A percentile compares a stretch with the other conserved stretches of the same genome.
Conservation (phyloP, 1,140 invertebrate genomes). For the Laodelphax striatellus region DNA sequence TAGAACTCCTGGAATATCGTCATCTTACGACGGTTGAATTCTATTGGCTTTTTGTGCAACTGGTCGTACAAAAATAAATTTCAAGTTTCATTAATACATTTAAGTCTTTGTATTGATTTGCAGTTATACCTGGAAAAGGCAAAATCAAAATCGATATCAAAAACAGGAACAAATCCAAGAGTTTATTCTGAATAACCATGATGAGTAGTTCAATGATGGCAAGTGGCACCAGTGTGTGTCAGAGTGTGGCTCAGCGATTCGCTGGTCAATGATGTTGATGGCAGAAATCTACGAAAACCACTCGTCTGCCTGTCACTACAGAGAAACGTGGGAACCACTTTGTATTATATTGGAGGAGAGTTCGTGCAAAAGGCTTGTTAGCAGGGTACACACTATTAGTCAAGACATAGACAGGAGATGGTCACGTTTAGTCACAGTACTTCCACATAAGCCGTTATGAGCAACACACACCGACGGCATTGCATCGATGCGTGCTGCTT, state of each 20-base stretch:
- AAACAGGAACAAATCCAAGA: slow-evolving; percentile 47
- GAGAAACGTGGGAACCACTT: slow-evolving; percentile 58
- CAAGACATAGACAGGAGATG: too few species aligned
- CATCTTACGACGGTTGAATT: too few species aligned
- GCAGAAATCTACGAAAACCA: slow-evolving; percentile 68
- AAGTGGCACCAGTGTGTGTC: slow-evolving; percentile 72
- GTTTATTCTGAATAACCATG: slow-evolving; percentile 72
- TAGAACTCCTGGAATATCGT: too few species aligned
- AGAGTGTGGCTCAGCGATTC: slow-evolving; percentile 59
- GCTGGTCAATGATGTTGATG: slow-evolving; percentile 62
- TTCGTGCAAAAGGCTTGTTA: too few species aligned
- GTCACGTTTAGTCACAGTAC: too few species aligned
- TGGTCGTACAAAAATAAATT: too few species aligned
- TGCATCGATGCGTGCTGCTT: too few species aligned
- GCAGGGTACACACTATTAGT: too few species aligned
- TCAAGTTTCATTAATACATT: too few species aligned
- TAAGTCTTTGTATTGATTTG: slow-evolving; percentile 4
- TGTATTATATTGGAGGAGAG: neutral
- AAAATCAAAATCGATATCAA: slow-evolving; percentile 71
- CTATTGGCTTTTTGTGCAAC: too few species aligned
- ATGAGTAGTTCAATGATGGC: slow-evolving; percentile 76
- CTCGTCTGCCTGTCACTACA: slow-evolving; percentile 59
- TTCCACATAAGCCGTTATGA: too few species aligned
- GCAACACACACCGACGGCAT: too few species aligned
- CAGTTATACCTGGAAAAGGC: slow-evolving; percentile 67